Conservation (phyloP, 2,888 invertebrate genomes). For the Heteropelma amictum region DNA sequence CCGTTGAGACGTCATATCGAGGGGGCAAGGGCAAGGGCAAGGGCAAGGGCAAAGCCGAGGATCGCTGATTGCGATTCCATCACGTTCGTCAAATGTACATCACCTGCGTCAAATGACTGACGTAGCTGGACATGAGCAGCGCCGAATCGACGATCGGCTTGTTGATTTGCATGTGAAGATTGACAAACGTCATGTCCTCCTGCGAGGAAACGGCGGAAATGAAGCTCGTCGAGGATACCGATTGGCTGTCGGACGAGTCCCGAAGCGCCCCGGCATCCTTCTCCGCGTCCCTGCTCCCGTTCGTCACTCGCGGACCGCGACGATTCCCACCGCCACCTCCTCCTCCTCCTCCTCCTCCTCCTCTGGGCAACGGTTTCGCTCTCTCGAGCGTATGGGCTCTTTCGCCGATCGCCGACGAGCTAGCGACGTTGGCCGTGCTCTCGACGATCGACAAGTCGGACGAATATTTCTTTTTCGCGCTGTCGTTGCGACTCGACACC, state of each 20-base stretch:
- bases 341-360: too few relatives aligned
- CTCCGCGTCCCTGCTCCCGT: slow-evolving; percentile 63
- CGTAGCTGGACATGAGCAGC: slow-evolving; percentile 95
- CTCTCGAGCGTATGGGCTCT: slow-evolving; percentile 75
- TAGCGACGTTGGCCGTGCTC: slow-evolving; percentile 67
- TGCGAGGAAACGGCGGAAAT: slow-evolving; percentile 95
- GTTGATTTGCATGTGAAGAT: slow-evolving; percentile 96
- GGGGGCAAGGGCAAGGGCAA: too few relatives aligned
- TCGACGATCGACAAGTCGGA: slow-evolving; percentile 81
- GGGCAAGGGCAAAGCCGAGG: too few relatives aligned
- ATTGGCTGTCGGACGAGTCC: slow-evolving; percentile 86
- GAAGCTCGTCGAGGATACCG: slow-evolving; percentile 90
- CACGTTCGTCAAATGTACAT: too few relatives aligned
- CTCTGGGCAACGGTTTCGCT: slow-evolving; percentile 65
- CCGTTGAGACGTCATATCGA: too few relatives aligned
- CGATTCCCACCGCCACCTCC: too few relatives aligned
- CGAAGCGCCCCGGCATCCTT: slow-evolving; percentile 67
- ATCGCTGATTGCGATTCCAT: too few relatives aligned
- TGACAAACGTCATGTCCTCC: slow-evolving; percentile 94
- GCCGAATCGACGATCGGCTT: slow-evolving; percentile 96
- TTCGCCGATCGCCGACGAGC: slow-evolving; percentile 64
- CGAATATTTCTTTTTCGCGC: slow-evolving; percentile 80
- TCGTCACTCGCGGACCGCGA: slow-evolving; percentile 65
- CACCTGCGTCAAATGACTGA: slow-evolving; percentile 93
- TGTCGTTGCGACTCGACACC: slow-evolving; percentile 75